Conservation (phyloP, 2,888 invertebrate species). For the Liopterus haemorrhoidalis region DNA sequence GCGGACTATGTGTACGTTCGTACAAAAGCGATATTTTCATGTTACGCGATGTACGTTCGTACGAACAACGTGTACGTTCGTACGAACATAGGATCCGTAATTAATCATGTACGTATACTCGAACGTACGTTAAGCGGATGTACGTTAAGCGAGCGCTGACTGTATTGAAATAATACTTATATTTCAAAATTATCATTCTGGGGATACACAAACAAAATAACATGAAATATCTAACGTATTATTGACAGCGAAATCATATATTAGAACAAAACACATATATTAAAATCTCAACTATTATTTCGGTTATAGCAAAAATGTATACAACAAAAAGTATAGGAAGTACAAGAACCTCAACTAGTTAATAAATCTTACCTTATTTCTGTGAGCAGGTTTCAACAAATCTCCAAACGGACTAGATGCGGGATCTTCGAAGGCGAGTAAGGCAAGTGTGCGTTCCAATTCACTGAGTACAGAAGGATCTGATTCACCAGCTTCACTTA, state of each 20-base stretch:
- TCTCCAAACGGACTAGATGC: conserved; percentile 92
- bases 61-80: no score
- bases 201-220: conserved; percentile 2
- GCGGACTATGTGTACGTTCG: no score
- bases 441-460: conserved; percentile 86
- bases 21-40: no score
- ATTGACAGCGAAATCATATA: no score
- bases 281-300: neutral
- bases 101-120: no score
- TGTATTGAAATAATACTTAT: no score
- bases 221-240: no score
- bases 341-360: neutral
- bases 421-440: conserved; percentile 95
- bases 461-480: conserved; percentile 69
- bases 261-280: no score
- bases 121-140: no score
- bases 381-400: conserved; percentile 83
- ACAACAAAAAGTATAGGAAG: neutral
- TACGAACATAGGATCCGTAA: no score
- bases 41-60: no score
- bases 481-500: conserved; percentile 83
- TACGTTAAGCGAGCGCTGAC: no score
- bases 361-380: conserved; percentile 68
- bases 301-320: neutral
- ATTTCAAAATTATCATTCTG: conserved; percentile 1